Evolutionary conservation across 2,113 vertebrate genomes (phyloP).

Genomic region (Xyrauchen texanus): DNA sequence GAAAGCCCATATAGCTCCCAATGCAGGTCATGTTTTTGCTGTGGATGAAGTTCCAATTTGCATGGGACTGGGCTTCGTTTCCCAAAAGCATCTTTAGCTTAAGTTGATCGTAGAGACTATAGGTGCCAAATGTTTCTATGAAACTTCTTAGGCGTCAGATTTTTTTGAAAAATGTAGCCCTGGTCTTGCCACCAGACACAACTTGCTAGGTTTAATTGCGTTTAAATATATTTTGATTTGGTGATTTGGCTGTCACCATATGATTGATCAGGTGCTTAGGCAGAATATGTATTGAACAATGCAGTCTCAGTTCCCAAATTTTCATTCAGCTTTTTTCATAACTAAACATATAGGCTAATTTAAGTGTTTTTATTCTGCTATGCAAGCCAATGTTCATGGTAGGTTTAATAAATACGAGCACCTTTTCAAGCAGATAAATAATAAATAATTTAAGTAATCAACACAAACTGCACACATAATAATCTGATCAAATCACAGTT

Average conservation of each 20-base stretch:
- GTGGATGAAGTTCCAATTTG: background rate
- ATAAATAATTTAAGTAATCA: too few relatives aligned
- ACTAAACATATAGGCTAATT: too few relatives aligned
- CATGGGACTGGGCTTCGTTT: background rate
- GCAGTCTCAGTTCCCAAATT: background rate
- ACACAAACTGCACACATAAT: too few relatives aligned
- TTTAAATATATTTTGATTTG: slow-evolving; percentile 1
- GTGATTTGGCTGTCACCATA: background rate
- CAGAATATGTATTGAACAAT: background rate
- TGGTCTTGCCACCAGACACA: background rate
- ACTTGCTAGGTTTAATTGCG: background rate
- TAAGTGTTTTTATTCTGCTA: too few relatives aligned
- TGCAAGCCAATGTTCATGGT: too few relatives aligned
- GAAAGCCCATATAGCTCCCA: background rate
- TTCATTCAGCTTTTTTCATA: background rate
- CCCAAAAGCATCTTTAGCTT: too few relatives aligned
- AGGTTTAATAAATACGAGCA: too few relatives aligned
- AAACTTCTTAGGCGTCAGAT: too few relatives aligned
- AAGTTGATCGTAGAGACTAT: too few relatives aligned
- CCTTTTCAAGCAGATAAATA: too few relatives aligned
- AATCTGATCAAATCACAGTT: too few relatives aligned
- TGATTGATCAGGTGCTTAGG: background rate
- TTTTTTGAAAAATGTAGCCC: background rate
- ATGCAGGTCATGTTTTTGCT: background rate
- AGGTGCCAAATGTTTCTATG: too few relatives aligned